Evolutionary conservation across 2,888 invertebrate species (phyloP).

Genomic region (Coleophora flavipennella): DNA sequence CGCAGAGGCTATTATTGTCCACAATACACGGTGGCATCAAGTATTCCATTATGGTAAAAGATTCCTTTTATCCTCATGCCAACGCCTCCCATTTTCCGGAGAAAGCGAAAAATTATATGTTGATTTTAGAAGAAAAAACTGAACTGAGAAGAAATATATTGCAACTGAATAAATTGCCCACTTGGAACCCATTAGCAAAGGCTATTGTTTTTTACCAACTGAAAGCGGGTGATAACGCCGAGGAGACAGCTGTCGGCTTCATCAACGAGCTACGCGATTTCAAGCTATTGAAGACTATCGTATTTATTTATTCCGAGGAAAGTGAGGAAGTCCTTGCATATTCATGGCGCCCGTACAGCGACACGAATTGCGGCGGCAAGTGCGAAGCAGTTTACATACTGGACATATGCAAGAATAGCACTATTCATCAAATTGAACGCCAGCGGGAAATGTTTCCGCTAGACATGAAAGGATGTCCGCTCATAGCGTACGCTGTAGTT

Average conservation of each 20-base stretch:
- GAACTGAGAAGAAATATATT: slow-evolving; percentile 58
- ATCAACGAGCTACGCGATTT: slow-evolving; percentile 52
- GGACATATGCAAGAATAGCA: slow-evolving; percentile 46
- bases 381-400: slow-evolving; percentile 53
- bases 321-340: slow-evolving; percentile 48
- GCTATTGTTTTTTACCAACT: slow-evolving; percentile 56
- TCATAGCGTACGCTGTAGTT: slow-evolving; percentile 52
- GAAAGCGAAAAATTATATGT: slow-evolving; percentile 70
- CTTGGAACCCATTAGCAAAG: slow-evolving; percentile 68
- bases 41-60: slow-evolving; percentile 68
- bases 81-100: slow-evolving; percentile 69
- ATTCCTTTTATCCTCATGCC: slow-evolving; percentile 59
- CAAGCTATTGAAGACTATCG: slow-evolving; percentile 52
- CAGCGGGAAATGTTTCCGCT: slow-evolving; percentile 50
- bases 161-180: slow-evolving; percentile 59
- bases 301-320: slow-evolving; percentile 45
- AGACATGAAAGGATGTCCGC: slow-evolving; percentile 56
- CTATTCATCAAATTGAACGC: slow-evolving; percentile 32
- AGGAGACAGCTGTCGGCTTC: slow-evolving; percentile 41
- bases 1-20: slow-evolving; percentile 50
- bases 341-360: slow-evolving; percentile 59
- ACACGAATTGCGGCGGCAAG: slow-evolving; percentile 51
- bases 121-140: slow-evolving; percentile 61
- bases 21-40: slow-evolving; percentile 59
- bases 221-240: slow-evolving; percentile 33